These are phyloP conservation scores for Steinernema scapterisci DNA, from an alignment of 2,888 invertebrate species.

Conservation along the genomic window DNA sequence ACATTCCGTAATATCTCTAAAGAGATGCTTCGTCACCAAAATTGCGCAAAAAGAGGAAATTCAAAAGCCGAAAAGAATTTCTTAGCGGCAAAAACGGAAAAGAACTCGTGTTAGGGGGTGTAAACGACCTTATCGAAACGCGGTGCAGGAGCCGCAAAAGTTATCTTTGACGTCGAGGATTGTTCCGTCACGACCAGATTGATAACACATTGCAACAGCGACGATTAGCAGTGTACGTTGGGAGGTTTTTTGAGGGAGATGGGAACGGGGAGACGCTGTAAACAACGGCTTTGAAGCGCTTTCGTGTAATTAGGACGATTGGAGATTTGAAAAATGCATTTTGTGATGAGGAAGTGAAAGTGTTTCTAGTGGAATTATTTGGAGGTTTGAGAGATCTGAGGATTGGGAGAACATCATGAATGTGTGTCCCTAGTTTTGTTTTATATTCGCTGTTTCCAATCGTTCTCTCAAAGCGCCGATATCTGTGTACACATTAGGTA, in stretches of 20 bases:
- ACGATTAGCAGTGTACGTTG: not conserved
- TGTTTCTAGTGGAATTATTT: no score
- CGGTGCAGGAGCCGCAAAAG: not conserved
- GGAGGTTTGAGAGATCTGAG: no score
- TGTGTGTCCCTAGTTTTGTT: no score
- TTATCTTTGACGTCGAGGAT: not conserved
- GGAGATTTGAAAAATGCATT: no score
- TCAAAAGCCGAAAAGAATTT: not conserved
- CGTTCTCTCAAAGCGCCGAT: no score
- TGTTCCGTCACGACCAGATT: not conserved
- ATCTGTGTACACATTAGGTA: no score
- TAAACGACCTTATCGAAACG: constrained; percentile 18
- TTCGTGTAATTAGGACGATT: not conserved
- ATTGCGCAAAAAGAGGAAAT: not conserved
- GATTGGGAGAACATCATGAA: no score
- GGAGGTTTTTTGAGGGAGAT: not conserved
- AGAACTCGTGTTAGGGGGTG: not conserved
- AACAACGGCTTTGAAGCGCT: not conserved
- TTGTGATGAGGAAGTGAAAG: no score
- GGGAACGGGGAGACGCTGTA: not conserved
- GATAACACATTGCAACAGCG: constrained; percentile 22
- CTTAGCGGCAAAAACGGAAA: not conserved
- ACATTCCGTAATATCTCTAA: no score
- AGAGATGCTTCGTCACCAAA: not conserved
- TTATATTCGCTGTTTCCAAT: no score